These are phyloP conservation scores for Syrrhaptes paradoxus DNA, from an alignment of 2,113 vertebrate species.

Conservation along the genomic window DNA sequence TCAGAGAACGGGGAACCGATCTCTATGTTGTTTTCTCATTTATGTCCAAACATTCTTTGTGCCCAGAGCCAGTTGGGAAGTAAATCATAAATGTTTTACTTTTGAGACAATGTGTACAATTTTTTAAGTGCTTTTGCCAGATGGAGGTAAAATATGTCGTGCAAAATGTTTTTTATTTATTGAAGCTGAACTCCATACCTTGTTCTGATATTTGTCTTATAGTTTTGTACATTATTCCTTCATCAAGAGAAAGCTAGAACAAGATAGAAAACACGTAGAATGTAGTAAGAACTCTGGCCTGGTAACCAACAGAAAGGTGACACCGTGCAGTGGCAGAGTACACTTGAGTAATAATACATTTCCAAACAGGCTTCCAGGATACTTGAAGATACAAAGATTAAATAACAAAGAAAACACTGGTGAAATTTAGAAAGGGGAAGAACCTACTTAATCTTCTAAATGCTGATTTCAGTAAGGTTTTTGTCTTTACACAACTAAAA, in stretches of 20 bases:
- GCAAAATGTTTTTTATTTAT: neutral
- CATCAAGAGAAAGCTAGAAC: neutral
- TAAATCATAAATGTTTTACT: neutral
- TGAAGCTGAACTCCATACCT: neutral
- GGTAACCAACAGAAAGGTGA: neutral
- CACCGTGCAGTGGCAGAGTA: neutral
- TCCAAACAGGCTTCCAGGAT: neutral
- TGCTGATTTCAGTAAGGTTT: neutral
- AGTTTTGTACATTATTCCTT: neutral
- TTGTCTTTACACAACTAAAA: neutral
- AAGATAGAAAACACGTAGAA: neutral
- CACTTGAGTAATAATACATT: neutral
- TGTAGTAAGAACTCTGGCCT: neutral
- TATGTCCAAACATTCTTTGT: neutral
- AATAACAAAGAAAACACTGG: neutral
- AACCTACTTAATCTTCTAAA: neutral
- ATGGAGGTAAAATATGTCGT: neutral
- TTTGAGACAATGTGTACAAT: neutral
- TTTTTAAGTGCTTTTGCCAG: neutral
- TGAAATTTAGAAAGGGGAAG: neutral
- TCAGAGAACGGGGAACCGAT: neutral
- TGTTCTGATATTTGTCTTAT: neutral
- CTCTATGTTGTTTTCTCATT: neutral
- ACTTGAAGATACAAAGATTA: neutral
- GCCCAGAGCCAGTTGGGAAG: neutral